Percentiles rank a stretch among this genome's conserved stretches.
Conservation (phyloP, 2,113 vertebrate genomes). For the Ophiodon elongatus region DNA sequence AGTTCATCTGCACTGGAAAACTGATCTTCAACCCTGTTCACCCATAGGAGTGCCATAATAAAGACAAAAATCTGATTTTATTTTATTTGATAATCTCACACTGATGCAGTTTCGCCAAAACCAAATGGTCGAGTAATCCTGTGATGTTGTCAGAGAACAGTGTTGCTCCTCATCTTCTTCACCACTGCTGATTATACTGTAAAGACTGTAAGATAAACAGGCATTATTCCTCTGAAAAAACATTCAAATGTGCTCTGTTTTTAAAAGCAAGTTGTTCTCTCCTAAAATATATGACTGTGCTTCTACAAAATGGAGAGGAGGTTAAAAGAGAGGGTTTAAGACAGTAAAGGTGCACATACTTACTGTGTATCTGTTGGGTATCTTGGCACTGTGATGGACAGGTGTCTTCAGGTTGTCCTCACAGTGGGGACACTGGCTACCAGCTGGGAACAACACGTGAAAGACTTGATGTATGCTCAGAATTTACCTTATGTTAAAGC, state of each 20-base stretch:
- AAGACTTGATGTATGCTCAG: not conserved
- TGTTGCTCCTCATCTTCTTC: conserved; percentile 28
- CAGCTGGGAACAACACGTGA: conserved; percentile 39
- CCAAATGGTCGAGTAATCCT: not conserved
- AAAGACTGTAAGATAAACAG: conserved; percentile 58
- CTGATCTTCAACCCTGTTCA: not conserved
- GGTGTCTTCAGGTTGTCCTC: conserved; percentile 26
- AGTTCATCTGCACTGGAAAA: no score
- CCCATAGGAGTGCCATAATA: no score
- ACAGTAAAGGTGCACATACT: conserved; percentile 14
- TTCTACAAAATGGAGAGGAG: not conserved
- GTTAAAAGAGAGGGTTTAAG: not conserved
- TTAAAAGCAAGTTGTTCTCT: not conserved
- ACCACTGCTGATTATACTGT: conserved; percentile 83
- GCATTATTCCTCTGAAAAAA: not conserved
- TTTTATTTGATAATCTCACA: not conserved
- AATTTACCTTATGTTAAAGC: not conserved
- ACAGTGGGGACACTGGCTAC: conserved; percentile 57
- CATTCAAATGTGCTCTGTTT: not conserved
- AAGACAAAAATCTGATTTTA: not conserved
- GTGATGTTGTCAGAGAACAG: not conserved
- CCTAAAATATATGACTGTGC: not conserved
- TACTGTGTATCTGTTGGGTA: conserved; percentile 75
- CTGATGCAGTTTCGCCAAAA: not conserved
- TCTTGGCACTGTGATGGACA: conserved; percentile 35